Evolutionary conservation across 1,140 invertebrate genomes (phyloP).

Genomic region (Euura saliciscinereae): DNA sequence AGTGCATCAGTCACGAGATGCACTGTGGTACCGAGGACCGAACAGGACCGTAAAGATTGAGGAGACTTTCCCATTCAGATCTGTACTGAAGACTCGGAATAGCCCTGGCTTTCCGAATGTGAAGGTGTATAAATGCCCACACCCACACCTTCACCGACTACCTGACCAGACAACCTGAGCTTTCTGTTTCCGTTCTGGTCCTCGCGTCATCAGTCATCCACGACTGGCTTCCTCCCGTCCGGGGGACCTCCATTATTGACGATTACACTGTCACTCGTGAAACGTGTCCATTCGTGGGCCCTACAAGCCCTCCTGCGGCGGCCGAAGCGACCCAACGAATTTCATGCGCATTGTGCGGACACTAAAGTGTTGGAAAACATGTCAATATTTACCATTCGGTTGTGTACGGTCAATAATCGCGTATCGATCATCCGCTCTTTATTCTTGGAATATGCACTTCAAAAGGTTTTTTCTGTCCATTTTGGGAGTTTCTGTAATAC

Average conservation of each 20-base stretch:
- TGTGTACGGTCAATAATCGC: not conserved
- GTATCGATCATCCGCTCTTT: not conserved
- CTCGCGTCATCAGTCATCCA: constrained; percentile 53
- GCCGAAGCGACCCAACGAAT: constrained; percentile 9
- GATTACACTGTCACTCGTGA: constrained; percentile 58
- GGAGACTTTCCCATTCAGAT: not conserved
- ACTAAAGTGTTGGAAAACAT: constrained; percentile 4
- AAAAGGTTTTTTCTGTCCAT: not conserved
- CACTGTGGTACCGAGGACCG: constrained; percentile 1
- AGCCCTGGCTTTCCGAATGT: not conserved
- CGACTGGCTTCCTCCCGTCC: constrained; percentile 40
- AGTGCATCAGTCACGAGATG: not conserved
- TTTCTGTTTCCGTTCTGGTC: constrained; percentile 8
- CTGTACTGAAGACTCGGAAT: not conserved
- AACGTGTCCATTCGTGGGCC: constrained; percentile 31
- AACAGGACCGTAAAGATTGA: not conserved
- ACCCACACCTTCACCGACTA: not conserved
- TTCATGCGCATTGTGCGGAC: constrained; percentile 16
- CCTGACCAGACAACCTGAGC: constrained; percentile 4
- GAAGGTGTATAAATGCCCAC: not conserved
- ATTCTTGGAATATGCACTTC: not conserved
- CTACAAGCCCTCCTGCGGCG: not conserved
- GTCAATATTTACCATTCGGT: not conserved
- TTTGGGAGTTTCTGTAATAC: not conserved
- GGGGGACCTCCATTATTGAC: constrained; percentile 54